Percentiles rank a stretch among this genome's conserved stretches.
These are phyloP conservation scores for Physocephala rufipes DNA, from an alignment of 2,888 invertebrate genomes.

Conservation along the genomic window DNA sequence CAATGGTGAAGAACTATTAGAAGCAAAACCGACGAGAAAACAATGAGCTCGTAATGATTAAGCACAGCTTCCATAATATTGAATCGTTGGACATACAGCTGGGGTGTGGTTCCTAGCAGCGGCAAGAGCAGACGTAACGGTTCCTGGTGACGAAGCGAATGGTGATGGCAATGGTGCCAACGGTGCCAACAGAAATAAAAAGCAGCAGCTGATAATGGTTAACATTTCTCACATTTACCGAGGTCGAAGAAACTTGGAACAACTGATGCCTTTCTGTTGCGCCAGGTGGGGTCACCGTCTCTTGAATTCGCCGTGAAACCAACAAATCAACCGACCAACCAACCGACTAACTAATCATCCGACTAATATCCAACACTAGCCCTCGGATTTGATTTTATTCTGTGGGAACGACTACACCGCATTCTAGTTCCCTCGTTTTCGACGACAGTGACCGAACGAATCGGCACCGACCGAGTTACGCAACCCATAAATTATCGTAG, in stretches of 20 bases:
- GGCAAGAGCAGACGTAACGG: no score
- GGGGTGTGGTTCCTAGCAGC: background rate
- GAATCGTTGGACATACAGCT: background rate
- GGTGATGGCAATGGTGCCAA: background rate
- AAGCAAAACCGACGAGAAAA: slow-evolving; percentile 17
- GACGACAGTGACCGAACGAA: slow-evolving; percentile 16
- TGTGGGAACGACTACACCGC: no score
- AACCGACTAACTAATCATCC: no score
- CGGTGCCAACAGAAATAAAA: slow-evolving; percentile 15
- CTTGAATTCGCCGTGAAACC: background rate
- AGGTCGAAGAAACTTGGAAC: slow-evolving; percentile 49
- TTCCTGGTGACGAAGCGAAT: no score
- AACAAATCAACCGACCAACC: no score
- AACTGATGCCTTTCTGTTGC: slow-evolving; percentile 47
- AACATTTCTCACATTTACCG: slow-evolving; percentile 51
- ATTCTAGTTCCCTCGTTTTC: background rate
- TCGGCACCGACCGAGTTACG: slow-evolving; percentile 25
- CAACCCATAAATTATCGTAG: slow-evolving; percentile 49
- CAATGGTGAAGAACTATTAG: background rate
- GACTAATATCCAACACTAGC: no score
- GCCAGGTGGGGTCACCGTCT: background rate
- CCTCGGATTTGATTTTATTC: no score
- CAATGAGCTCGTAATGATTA: slow-evolving; percentile 36
- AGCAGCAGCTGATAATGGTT: slow-evolving; percentile 50
- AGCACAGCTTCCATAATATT: slow-evolving; percentile 8